These are phyloP conservation scores for Montifringilla adamsi DNA, from an alignment of 2,113 vertebrate species.

Conservation along the genomic window DNA sequence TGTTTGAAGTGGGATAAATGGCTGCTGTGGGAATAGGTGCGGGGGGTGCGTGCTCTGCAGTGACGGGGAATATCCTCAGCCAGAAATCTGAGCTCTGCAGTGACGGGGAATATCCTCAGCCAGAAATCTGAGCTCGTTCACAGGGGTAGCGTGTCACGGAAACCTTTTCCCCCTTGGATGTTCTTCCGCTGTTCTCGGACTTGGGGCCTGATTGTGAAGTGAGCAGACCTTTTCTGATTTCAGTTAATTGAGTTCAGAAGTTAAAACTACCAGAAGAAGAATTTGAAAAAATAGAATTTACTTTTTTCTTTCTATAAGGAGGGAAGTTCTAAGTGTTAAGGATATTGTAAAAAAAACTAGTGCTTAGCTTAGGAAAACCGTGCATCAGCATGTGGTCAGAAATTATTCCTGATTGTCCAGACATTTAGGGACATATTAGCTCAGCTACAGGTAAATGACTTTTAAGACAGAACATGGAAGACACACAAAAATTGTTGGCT, in stretches of 20 bases:
- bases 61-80: not conserved
- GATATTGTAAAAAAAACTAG: not conserved
- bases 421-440: not conserved
- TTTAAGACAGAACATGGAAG: not conserved
- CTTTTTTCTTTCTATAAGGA: not conserved
- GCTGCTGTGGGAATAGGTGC: not conserved
- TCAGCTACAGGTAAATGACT: not conserved
- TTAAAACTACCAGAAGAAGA: not conserved
- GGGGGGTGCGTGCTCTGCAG: not conserved
- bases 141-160: not conserved
- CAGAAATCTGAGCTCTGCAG: not conserved
- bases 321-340: not conserved
- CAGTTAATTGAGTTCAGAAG: not conserved
- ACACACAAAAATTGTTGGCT: not conserved
- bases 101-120: not conserved
- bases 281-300: not conserved
- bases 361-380: not conserved
- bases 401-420: not conserved
- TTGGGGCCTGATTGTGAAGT: not conserved
- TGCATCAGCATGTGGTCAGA: not conserved
- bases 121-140: not conserved
- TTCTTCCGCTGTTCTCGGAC: not conserved
- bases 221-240: not conserved
- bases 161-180: not conserved
- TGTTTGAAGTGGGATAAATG: not conserved